These are phyloP conservation scores for Procambarus virginalis DNA, from an alignment of 1,140 invertebrate genomes.

Conservation along the genomic window DNA sequence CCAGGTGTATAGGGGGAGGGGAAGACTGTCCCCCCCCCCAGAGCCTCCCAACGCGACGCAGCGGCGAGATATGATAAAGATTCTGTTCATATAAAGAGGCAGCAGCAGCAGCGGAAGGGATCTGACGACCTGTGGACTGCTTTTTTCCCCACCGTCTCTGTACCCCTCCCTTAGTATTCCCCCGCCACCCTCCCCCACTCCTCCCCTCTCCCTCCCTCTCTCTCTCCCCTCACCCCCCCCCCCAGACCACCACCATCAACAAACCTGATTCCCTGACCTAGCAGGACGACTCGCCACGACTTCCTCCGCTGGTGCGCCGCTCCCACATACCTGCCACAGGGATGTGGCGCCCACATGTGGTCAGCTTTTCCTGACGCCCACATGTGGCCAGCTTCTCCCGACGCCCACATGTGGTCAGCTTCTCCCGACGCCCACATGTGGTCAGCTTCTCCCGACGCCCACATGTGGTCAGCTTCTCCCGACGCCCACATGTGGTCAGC, in stretches of 20 bases:
- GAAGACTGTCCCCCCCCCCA: too few relatives aligned
- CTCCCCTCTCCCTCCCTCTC: neutral
- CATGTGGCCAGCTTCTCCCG: neutral
- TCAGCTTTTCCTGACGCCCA: neutral
- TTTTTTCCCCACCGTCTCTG: neutral
- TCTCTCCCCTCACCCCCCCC: too few relatives aligned
- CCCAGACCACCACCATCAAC: neutral
- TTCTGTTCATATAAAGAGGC: neutral
- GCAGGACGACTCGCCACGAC: constrained; percentile 7
- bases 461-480: too few relatives aligned
- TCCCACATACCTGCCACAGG: neutral
- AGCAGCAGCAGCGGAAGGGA: neutral
- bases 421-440: neutral
- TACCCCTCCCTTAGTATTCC: neutral
- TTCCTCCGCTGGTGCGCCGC: neutral
- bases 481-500: too few relatives aligned
- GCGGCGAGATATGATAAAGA: too few relatives aligned
- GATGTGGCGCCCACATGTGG: too few relatives aligned
- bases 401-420: neutral
- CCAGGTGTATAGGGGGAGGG: too few relatives aligned
- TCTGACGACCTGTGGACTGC: neutral
- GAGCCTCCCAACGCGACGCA: too few relatives aligned
- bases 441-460: neutral
- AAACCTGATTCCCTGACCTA: constrained; percentile 4
- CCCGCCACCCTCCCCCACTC: neutral